A percentile compares a stretch with the other conserved stretches of the same genome.
Evolutionary conservation across 2,888 invertebrate genomes (phyloP).

Genomic region (Drosophila lacicola): DNA sequence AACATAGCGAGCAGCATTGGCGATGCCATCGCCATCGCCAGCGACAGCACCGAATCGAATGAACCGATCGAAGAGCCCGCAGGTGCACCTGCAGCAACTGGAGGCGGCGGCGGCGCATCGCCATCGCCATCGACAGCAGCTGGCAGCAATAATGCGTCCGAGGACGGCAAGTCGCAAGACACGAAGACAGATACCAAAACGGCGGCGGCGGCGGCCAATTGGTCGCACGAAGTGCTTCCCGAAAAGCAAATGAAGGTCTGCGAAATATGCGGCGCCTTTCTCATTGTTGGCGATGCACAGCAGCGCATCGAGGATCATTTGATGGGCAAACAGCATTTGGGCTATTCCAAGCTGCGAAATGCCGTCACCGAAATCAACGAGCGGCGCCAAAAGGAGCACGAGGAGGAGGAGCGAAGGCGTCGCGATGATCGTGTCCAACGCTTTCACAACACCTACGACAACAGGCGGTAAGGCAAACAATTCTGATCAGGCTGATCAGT

Average conservation of each 20-base stretch:
- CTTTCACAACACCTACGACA: constrained; percentile 65
- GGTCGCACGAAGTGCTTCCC: constrained; percentile 93
- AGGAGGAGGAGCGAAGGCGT: constrained; percentile 86
- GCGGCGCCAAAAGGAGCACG: constrained; percentile 87
- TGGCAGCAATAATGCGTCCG: constrained; percentile 24
- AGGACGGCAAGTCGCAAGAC: constrained; percentile 44
- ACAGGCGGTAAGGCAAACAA: constrained; percentile 63
- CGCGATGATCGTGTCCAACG: constrained; percentile 81
- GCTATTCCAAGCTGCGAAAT: constrained; percentile 90
- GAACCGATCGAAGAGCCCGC: constrained; percentile 14
- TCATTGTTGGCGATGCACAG: constrained; percentile 99
- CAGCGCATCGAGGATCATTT: constrained; percentile 99
- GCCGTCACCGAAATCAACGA: constrained; percentile 89
- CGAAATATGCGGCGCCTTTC: constrained; percentile 98
- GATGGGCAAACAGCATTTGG: constrained; percentile 99
- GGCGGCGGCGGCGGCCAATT: constrained; percentile 83
- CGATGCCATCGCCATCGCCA: constrained; percentile 13
- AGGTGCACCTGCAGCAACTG: constrained; percentile 5
- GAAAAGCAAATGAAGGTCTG: constrained; percentile 99
- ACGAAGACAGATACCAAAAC: constrained; percentile 43
- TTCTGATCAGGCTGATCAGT: not conserved
- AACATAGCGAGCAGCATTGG: constrained; percentile 6
- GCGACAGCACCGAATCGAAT: constrained; percentile 17
- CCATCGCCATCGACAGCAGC: constrained; percentile 11
- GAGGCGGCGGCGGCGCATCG: constrained; percentile 16